Evolutionary conservation across 2,797 vertebrate species (phyloP).

Genomic region (Acridotheres tristis): DNA sequence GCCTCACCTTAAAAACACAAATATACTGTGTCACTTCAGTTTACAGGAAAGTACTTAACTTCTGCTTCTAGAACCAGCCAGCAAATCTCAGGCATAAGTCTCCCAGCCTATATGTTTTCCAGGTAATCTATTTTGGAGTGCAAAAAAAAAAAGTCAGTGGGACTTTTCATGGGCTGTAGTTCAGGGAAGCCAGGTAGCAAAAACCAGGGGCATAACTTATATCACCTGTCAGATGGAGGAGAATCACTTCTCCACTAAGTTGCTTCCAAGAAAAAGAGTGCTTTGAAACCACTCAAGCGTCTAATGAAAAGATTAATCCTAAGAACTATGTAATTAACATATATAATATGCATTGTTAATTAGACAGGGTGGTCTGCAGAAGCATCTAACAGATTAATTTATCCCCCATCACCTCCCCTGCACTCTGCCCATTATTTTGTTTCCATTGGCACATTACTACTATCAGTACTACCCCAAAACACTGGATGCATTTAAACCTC

Average conservation of each 20-base stretch:
- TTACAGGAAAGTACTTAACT: neutral
- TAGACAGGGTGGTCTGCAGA: conserved; percentile 14
- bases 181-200: neutral
- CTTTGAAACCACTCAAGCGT: neutral
- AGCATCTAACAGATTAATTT: neutral
- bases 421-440: neutral
- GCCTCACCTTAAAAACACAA: conserved; percentile 20
- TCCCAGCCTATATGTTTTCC: neutral
- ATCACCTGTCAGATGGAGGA: neutral
- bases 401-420: neutral
- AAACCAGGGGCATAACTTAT: neutral
- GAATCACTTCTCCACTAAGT: neutral
- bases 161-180: neutral
- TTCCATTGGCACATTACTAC: neutral
- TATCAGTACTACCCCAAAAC: neutral
- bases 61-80: neutral
- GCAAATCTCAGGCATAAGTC: neutral
- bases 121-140: neutral
- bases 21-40: neutral
- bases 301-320: conserved; percentile 15
- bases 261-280: neutral
- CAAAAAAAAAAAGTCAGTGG: neutral
- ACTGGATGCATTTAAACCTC: neutral
- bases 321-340: conserved; percentile 15
- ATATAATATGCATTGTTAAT: conserved; percentile 4